phyloP scores from a whole-genome alignment of 1,140 invertebrate genomes.

The Neodiprion lecontei region DNA sequence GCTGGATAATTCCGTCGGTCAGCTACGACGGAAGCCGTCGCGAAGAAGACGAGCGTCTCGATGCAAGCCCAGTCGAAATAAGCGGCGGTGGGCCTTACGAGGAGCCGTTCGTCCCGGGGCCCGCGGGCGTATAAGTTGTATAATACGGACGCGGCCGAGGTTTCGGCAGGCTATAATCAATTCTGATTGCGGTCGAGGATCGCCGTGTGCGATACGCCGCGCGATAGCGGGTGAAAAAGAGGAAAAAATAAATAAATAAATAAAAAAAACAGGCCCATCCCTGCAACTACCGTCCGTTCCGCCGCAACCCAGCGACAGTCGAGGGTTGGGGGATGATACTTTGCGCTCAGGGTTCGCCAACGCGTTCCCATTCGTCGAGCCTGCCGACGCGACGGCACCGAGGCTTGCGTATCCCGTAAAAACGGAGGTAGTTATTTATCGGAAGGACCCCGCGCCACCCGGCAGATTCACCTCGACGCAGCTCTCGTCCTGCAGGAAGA shows the following conservation, averaged over 20 bases:
- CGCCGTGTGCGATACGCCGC: constrained; percentile 53
- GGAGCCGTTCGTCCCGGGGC: constrained; percentile 24
- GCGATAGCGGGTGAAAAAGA: constrained; percentile 41
- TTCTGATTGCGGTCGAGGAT: constrained; percentile 60
- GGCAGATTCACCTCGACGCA: not conserved
- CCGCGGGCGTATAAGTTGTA: constrained; percentile 52
- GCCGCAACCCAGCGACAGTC: too few relatives aligned
- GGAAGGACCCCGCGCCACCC: constrained; percentile 30
- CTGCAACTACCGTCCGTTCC: constrained; percentile 53
- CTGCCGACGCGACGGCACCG: constrained; percentile 14
- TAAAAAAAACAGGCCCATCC: constrained; percentile 42
- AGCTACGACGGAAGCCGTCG: too few relatives aligned
- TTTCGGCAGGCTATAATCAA: constrained; percentile 64
- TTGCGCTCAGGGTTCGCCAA: not conserved
- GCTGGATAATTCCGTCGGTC: too few relatives aligned
- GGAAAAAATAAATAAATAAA: too few relatives aligned
- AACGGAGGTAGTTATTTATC: constrained; percentile 50
- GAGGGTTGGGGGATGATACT: constrained; percentile 2
- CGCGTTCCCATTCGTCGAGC: not conserved
- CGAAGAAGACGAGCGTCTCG: not conserved
- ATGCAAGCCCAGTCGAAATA: not conserved
- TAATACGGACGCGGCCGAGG: constrained; percentile 54
- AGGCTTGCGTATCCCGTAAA: constrained; percentile 37
- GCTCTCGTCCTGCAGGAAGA: constrained; percentile 22
- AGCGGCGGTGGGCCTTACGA: not conserved